Evolutionary conservation across 2,797 vertebrate genomes (phyloP).

Genomic region (Scolopax bukidnonensis): DNA sequence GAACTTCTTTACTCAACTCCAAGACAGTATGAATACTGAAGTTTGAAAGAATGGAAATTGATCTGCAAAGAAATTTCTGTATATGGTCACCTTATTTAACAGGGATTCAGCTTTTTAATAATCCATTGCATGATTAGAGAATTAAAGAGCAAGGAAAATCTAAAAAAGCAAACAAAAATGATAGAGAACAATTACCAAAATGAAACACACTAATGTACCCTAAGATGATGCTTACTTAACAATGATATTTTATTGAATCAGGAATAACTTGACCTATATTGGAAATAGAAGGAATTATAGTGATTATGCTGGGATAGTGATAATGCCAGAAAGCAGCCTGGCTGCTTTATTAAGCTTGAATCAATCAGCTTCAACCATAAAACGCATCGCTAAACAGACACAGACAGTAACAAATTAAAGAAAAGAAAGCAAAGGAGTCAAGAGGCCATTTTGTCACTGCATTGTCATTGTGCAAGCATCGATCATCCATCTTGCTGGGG

Average conservation of each 20-base stretch:
- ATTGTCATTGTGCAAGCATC: background rate
- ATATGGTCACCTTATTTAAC: background rate
- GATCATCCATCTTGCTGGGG: background rate
- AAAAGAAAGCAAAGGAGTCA: background rate
- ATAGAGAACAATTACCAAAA: constrained; percentile 36
- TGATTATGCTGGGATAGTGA: constrained; percentile 54
- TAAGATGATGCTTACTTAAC: constrained; percentile 55
- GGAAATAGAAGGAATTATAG: constrained; percentile 51
- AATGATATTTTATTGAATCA: constrained; percentile 47
- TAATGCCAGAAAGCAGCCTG: constrained; percentile 44
- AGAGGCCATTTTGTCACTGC: constrained; percentile 12
- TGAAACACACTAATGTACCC: constrained; percentile 23
- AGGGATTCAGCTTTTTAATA: constrained; percentile 18
- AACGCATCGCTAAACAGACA: background rate
- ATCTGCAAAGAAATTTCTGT: background rate
- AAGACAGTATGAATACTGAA: background rate
- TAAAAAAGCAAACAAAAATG: constrained; percentile 50
- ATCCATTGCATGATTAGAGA: background rate
- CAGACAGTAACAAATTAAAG: constrained; percentile 41
- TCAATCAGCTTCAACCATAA: constrained; percentile 37
- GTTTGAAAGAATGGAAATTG: background rate
- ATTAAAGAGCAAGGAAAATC: background rate
- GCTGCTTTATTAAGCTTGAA: constrained; percentile 39
- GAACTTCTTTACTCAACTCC: background rate
- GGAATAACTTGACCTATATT: constrained; percentile 35